phyloP scores from a whole-genome alignment of 2,113 vertebrate genomes.

The Psettodes erumei region DNA sequence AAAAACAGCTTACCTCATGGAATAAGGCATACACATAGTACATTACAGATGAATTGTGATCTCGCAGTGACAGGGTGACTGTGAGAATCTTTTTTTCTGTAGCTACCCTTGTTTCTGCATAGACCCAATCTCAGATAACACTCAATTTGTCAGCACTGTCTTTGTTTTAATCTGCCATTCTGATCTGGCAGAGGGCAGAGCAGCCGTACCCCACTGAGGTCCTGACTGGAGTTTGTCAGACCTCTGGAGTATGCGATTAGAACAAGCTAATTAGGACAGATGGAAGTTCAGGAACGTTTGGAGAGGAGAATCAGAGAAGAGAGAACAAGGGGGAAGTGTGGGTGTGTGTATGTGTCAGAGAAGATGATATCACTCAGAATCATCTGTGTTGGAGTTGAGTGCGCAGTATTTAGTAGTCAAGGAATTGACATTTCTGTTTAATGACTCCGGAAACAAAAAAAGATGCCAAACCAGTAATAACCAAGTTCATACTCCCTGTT shows the following conservation, averaged over 20 bases:
- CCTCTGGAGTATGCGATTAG: conserved; percentile 76
- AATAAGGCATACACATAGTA: not conserved
- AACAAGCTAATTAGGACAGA: conserved; percentile 75
- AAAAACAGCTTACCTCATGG: not conserved
- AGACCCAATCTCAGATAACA: conserved; percentile 21
- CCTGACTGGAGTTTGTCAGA: conserved; percentile 74
- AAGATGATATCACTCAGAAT: conserved; percentile 4
- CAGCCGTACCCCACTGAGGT: conserved; percentile 54
- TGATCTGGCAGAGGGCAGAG: conserved; percentile 58
- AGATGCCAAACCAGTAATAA: too few relatives aligned
- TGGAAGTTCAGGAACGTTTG: conserved; percentile 59
- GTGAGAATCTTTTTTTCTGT: conserved; percentile 2
- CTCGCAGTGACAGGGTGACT: not conserved
- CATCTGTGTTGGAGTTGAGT: not conserved
- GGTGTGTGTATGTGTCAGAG: not conserved
- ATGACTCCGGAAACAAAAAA: not conserved
- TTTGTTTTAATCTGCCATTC: conserved; percentile 49
- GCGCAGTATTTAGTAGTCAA: too few relatives aligned
- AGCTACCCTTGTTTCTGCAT: conserved; percentile 22
- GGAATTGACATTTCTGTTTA: too few relatives aligned
- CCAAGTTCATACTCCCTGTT: not conserved
- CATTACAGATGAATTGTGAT: not conserved
- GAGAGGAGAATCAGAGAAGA: conserved; percentile 63
- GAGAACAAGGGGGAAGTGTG: not conserved
- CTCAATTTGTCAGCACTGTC: conserved; percentile 44